phyloP scores from a whole-genome alignment of 2,113 vertebrate genomes.

The Lophura nycthemera region DNA sequence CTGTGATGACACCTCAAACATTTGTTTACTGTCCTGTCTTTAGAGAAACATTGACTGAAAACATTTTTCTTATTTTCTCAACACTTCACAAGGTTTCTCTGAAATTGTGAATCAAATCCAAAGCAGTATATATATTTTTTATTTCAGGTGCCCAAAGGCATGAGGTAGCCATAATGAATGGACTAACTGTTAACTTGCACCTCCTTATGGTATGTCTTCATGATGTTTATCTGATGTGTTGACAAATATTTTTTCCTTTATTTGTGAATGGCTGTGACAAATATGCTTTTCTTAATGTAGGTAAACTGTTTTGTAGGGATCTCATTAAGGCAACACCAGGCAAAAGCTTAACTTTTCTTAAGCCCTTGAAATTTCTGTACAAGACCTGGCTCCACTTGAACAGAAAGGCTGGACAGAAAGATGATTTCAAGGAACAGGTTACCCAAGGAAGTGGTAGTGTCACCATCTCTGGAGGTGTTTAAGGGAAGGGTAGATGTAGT shows the following conservation, averaged over 20 bases:
- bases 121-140: neutral
- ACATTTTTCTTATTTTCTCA: neutral
- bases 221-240: constrained; percentile 20
- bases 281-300: neutral
- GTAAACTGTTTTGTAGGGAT: constrained; percentile 25
- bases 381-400: neutral
- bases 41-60: neutral
- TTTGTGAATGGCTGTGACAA: constrained; percentile 24
- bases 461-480: too few species aligned
- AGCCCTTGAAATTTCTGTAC: neutral
- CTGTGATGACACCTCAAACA: constrained; percentile 33
- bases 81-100: neutral
- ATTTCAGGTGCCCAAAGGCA: constrained; percentile 80
- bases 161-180: constrained; percentile 91
- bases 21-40: constrained; percentile 44
- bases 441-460: too few species aligned
- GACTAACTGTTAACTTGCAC: constrained; percentile 93
- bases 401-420: neutral
- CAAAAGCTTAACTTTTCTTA: neutral
- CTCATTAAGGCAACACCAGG: constrained; percentile 9
- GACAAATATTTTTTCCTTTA: neutral
- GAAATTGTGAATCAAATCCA: constrained; percentile 6
- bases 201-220: constrained; percentile 86
- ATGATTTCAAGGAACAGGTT: neutral
- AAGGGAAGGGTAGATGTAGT: too few species aligned